Evolutionary conservation across 2,113 vertebrate species (phyloP).

Genomic region (Thalassarche chlororhynchos): DNA sequence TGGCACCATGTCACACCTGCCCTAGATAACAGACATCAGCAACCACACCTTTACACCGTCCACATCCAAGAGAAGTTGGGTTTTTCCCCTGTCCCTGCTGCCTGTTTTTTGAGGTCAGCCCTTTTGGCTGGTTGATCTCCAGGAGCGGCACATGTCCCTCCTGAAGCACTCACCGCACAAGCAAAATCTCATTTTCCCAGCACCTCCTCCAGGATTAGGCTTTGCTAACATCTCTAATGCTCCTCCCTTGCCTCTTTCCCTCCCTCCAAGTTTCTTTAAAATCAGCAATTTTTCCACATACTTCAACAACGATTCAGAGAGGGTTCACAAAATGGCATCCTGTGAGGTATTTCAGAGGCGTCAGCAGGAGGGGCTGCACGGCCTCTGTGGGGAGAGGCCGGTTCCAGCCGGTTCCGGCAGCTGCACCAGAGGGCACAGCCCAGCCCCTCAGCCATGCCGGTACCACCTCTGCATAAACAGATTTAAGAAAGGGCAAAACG

Average conservation of each 20-base stretch:
- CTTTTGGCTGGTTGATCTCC: fast-evolving
- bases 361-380: fast-evolving
- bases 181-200: background rate
- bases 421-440: background rate
- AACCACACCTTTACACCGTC: background rate
- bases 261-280: background rate
- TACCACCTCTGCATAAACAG: fast-evolving
- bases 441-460: too few species aligned
- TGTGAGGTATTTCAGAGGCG: fast-evolving
- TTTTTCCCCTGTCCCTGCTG: background rate
- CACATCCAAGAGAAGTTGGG: fast-evolving
- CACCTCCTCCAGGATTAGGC: background rate
- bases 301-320: fast-evolving
- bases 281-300: fast-evolving
- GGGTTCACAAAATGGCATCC: background rate
- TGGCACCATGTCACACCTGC: background rate
- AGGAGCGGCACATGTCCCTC: fast-evolving
- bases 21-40: background rate
- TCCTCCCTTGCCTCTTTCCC: too few species aligned
- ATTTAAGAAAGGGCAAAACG: background rate
- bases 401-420: background rate
- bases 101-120: background rate
- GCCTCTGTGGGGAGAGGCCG: fast-evolving
- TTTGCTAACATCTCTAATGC: background rate
- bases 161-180: background rate